These are phyloP conservation scores for Sebastes minor DNA, from an alignment of 2,797 vertebrate genomes.

Conservation along the genomic window DNA sequence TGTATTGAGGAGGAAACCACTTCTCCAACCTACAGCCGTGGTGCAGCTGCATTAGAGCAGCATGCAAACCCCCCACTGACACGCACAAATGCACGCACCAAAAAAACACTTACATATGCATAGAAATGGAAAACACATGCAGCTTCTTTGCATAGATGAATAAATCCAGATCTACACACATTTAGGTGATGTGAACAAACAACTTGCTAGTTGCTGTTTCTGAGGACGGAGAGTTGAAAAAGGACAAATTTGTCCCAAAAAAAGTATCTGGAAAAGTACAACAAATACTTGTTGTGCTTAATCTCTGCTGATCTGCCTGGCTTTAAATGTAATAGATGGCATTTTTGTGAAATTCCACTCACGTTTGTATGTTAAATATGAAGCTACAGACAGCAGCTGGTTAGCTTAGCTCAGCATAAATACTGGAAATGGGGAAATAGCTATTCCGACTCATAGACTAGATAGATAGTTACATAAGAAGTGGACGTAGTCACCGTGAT, in stretches of 20 bases:
- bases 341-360: neutral
- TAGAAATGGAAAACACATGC: constrained; percentile 30
- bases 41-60: constrained; percentile 70
- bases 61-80: constrained; percentile 47
- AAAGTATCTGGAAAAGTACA: neutral
- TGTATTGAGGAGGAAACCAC: constrained; percentile 80
- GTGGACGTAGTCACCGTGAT: no score
- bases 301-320: neutral
- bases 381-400: neutral
- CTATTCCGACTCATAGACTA: neutral
- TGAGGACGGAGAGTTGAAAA: neutral
- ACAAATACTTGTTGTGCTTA: neutral
- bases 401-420: constrained; percentile 1
- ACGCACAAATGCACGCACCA: constrained; percentile 21
- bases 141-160: constrained; percentile 10
- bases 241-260: neutral
- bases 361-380: neutral
- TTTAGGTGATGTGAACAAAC: neutral
- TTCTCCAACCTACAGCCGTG: constrained; percentile 62
- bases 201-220: neutral
- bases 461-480: no score
- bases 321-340: neutral
- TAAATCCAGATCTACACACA: neutral
- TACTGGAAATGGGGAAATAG: neutral
- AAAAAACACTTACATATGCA: constrained; percentile 15